A percentile compares a stretch with the other conserved stretches of the same genome.
Conservation (phyloP, 2,888 invertebrate species). For the Scaptomyza tumidula region DNA sequence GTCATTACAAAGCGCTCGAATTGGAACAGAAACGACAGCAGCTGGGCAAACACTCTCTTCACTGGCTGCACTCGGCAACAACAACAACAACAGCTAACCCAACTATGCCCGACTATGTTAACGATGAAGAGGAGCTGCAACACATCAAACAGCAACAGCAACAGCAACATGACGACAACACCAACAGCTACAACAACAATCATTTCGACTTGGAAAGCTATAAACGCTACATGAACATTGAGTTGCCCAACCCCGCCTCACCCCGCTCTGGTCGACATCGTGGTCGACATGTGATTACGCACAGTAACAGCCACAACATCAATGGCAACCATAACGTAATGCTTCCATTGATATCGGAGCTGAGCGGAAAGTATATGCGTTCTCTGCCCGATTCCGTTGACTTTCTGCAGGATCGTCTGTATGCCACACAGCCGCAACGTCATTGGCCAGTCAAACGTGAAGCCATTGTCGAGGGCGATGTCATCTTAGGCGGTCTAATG, state of each 20-base stretch:
- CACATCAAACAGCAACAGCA: conserved; percentile 29
- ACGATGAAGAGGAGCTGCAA: conserved; percentile 49
- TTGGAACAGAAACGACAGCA: conserved; percentile 64
- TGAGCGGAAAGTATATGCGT: conserved; percentile 64
- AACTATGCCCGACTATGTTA: conserved; percentile 53
- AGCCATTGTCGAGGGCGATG: conserved; percentile 92
- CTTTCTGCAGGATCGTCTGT: conserved; percentile 65
- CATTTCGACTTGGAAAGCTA: conserved; percentile 69
- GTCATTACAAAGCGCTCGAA: conserved; percentile 59
- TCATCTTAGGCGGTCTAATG: conserved; percentile 94
- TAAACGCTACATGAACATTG: conserved; percentile 60
- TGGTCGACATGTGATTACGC: conserved; percentile 64
- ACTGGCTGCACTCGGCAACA: conserved; percentile 24
- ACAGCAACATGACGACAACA: conserved; percentile 15
- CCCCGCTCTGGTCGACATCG: conserved; percentile 82
- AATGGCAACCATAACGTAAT: conserved; percentile 36
- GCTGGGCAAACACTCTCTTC: conserved; percentile 63
- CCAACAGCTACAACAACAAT: conserved; percentile 18
- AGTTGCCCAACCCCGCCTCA: conserved; percentile 48
- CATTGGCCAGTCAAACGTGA: conserved; percentile 92
- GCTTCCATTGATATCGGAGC: conserved; percentile 47
- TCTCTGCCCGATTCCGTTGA: conserved; percentile 81
- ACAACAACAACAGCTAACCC: conserved; percentile 2
- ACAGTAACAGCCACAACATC: conserved; percentile 15
- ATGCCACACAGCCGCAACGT: conserved; percentile 61